phyloP scores from a whole-genome alignment of 2,888 invertebrate species.

The Blastobasis lacticolella region DNA sequence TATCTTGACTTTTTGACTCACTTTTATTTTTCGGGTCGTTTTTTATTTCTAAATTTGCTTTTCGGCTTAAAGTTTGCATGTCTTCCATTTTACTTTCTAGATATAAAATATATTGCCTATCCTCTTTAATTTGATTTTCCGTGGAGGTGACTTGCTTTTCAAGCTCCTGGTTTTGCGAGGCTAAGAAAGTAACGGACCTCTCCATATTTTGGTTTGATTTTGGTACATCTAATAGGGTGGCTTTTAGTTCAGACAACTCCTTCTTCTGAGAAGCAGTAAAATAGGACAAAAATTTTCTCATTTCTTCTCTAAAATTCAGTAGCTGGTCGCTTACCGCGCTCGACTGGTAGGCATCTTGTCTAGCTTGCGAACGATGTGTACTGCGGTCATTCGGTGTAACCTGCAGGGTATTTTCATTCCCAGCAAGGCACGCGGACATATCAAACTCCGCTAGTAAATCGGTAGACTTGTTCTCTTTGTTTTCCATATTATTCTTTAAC shows the following conservation, averaged over 20 bases:
- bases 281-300: constrained; percentile 4
- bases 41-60: constrained; percentile 12
- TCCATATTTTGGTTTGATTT: constrained; percentile 12
- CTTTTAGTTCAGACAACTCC: not conserved
- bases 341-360: not conserved
- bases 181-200: constrained; percentile 9
- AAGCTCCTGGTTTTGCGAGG: constrained; percentile 10
- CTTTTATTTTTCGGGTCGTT: constrained; percentile 10
- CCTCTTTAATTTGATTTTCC: not conserved
- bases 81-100: not conserved
- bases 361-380: too few species aligned
- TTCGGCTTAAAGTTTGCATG: not conserved
- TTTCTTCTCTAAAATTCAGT: constrained; percentile 6
- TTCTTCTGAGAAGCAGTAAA: not conserved
- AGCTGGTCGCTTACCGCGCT: not conserved
- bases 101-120: not conserved
- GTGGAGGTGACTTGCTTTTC: constrained; percentile 8
- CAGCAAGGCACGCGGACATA: not conserved
- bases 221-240: constrained; percentile 7
- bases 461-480: not conserved
- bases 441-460: not conserved
- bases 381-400: not conserved
- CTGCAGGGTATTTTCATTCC: not conserved
- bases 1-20: constrained; percentile 12
- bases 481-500: not conserved